A percentile compares a stretch with the other conserved stretches of the same genome.
phyloP scores from a whole-genome alignment of 1,140 invertebrate genomes.

The Penaeus vannamei region DNA sequence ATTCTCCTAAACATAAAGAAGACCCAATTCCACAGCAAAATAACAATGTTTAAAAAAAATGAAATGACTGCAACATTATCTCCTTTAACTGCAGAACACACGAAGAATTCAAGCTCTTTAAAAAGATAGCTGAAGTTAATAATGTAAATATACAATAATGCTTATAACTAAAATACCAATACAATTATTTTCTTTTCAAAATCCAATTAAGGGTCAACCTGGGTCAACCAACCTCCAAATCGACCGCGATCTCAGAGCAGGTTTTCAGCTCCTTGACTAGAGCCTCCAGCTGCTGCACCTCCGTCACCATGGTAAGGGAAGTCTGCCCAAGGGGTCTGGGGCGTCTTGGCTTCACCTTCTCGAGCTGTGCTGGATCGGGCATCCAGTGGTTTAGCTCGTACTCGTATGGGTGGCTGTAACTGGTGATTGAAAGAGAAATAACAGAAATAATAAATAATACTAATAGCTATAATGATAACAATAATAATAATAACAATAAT shows the following conservation, averaged over 20 bases:
- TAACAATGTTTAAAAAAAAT: too few species aligned
- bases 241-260: constrained; percentile 84
- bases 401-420: constrained; percentile 91
- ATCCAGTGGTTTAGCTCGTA: constrained; percentile 81
- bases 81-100: too few species aligned
- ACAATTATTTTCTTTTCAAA: too few species aligned
- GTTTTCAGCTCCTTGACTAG: constrained; percentile 80
- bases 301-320: constrained; percentile 76
- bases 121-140: too few species aligned
- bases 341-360: constrained; percentile 66
- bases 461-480: too few species aligned
- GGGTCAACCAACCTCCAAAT: constrained; percentile 80
- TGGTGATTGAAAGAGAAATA: constrained; percentile 70
- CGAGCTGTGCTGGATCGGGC: constrained; percentile 44
- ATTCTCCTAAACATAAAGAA: background rate
- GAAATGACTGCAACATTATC: too few species aligned
- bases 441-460: constrained; percentile 20
- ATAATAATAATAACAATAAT: too few species aligned
- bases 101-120: too few species aligned
- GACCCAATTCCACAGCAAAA: too few species aligned
- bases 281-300: constrained; percentile 77
- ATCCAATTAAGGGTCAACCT: too few species aligned
- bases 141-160: too few species aligned
- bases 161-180: too few species aligned
- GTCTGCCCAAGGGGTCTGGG: constrained; percentile 67